phyloP scores from a whole-genome alignment of 2,113 vertebrate species.

The Trichomycterus rosablanca region DNA sequence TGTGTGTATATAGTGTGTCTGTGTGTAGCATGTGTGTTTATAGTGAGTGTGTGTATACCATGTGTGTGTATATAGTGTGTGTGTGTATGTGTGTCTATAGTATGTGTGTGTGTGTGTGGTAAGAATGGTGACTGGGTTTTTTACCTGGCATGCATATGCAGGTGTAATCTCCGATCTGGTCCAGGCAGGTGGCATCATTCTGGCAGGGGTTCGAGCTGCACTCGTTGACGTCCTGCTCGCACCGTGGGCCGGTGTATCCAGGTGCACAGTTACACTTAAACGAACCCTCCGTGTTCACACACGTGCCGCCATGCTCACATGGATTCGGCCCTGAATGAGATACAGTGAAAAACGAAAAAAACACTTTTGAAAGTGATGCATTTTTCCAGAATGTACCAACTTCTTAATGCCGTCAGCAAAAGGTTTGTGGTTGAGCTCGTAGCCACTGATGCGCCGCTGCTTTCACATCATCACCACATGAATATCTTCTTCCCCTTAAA shows the following conservation, averaged over 20 bases:
- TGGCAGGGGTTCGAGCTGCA: slow-evolving; percentile 78
- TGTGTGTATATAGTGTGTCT: background rate
- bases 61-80: too few species aligned
- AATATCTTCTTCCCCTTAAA: too few species aligned
- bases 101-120: background rate
- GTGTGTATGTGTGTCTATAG: slow-evolving; percentile 13
- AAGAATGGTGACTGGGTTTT: background rate
- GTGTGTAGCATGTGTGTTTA: too few species aligned
- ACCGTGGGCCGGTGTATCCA: slow-evolving; percentile 77
- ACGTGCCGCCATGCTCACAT: slow-evolving; percentile 80
- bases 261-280: slow-evolving; percentile 77
- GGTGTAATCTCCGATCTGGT: slow-evolving; percentile 81
- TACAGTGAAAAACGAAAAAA: background rate
- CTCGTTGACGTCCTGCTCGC: slow-evolving; percentile 82
- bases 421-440: too few species aligned
- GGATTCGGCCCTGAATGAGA: slow-evolving; percentile 74
- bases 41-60: too few species aligned
- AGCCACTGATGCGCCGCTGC: too few species aligned
- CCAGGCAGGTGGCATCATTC: slow-evolving; percentile 84
- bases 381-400: too few species aligned
- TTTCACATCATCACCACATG: too few species aligned
- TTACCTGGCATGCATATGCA: slow-evolving; percentile 85
- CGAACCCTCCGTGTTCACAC: slow-evolving; percentile 80
- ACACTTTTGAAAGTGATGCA: too few species aligned
- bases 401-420: too few species aligned